These are phyloP conservation scores for Apis mellifera DNA, from an alignment of 1,140 invertebrate species.

Conservation along the genomic window DNA sequence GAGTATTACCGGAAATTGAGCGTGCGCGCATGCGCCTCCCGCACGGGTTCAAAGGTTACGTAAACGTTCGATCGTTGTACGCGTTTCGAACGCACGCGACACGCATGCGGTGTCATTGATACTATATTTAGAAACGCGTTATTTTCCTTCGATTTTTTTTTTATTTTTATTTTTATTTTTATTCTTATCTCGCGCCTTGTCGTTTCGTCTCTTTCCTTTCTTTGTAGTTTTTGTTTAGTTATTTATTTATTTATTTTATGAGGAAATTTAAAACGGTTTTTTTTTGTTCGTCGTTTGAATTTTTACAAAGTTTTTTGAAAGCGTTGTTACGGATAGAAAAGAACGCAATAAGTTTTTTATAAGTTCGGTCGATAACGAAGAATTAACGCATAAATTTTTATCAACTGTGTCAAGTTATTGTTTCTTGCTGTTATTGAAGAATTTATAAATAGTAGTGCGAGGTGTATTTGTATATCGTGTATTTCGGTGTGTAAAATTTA, in stretches of 20 bases:
- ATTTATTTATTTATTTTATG: not conserved
- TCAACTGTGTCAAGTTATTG: too few species aligned
- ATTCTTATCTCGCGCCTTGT: not conserved
- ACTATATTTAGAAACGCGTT: not conserved
- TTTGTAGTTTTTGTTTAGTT: too few species aligned
- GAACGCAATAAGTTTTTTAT: too few species aligned
- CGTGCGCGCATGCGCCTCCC: constrained; percentile 48
- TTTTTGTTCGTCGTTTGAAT: not conserved
- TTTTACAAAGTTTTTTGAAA: too few species aligned
- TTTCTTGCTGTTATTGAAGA: too few species aligned
- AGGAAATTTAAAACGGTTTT: not conserved
- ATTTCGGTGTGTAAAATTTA: too few species aligned
- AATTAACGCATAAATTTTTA: too few species aligned
- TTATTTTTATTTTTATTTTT: not conserved
- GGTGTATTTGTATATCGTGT: too few species aligned
- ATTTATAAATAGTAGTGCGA: too few species aligned
- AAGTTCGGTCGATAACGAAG: too few species aligned
- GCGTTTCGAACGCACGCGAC: not conserved
- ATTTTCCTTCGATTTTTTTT: not conserved
- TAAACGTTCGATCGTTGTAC: constrained; percentile 39
- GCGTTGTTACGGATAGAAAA: too few species aligned
- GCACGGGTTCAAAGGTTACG: constrained; percentile 67
- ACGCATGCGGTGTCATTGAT: not conserved
- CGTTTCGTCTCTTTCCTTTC: not conserved
- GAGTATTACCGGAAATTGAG: constrained; percentile 61